These are phyloP conservation scores for Gambusia holbrooki DNA, from an alignment of 2,113 vertebrate genomes.

Conservation along the genomic window DNA sequence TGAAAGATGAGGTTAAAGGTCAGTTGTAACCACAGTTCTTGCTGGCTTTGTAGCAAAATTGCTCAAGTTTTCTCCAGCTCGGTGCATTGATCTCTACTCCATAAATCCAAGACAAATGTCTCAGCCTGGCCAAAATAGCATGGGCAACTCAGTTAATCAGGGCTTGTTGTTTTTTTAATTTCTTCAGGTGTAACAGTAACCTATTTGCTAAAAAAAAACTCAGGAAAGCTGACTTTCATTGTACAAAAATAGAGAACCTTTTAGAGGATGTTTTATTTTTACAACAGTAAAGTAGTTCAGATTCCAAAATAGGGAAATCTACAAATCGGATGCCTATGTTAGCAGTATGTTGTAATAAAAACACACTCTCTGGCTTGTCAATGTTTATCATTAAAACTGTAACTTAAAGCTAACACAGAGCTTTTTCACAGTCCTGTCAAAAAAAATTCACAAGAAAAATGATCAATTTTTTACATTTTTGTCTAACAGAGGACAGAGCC, in stretches of 20 bases:
- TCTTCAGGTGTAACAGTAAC: not conserved
- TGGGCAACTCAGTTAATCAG: not conserved
- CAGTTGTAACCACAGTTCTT: not conserved
- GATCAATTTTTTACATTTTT: not conserved
- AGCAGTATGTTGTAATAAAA: too few relatives aligned
- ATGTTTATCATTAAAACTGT: too few relatives aligned
- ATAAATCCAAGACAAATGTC: not conserved
- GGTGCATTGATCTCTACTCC: constrained; percentile 5
- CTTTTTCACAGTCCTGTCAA: too few relatives aligned
- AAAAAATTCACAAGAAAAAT: not conserved
- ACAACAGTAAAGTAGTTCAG: too few relatives aligned
- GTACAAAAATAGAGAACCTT: too few relatives aligned
- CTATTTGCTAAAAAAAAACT: not conserved
- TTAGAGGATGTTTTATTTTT: too few relatives aligned
- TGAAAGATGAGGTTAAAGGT: not conserved
- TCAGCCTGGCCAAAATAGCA: not conserved
- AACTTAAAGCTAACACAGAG: too few relatives aligned
- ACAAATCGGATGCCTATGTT: too few relatives aligned
- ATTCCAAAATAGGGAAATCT: too few relatives aligned
- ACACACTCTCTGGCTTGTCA: too few relatives aligned
- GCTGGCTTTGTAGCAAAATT: constrained; percentile 14
- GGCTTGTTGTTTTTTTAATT: not conserved
- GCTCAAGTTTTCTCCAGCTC: constrained; percentile 20
- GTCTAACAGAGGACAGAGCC: too few relatives aligned
- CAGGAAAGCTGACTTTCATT: too few relatives aligned